Base-by-base conservation (phyloP, 2,113 vertebrate species). In the Austrofundulus limnaeus region DNA sequence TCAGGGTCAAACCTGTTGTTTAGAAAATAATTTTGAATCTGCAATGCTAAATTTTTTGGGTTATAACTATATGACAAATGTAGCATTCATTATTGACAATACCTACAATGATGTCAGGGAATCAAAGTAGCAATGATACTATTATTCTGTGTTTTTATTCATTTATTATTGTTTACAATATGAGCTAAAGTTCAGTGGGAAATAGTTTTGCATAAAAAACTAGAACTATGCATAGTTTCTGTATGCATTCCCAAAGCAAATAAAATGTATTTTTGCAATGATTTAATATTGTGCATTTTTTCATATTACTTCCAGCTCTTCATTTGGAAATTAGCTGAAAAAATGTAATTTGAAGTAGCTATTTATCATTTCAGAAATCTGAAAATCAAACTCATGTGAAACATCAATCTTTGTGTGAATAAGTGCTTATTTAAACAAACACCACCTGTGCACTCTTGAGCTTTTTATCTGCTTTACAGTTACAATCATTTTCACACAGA, bases 401-500 rank as follows among this genome's bases (percentile, higher is more conserved):
- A 85, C 39, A 77, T 83, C 58, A 70, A 38, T 61, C 13, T 66
- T 70, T 47, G 77, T 72, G 74, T 70, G 17, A 70, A 82, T n/a
- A 1, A 37, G 58, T 75, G 66, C 79, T 78, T 70, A 66, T 78
- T 83, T 74, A 58, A 72, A 81, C 68, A 70, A 46, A 58, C 50
- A 52, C 43, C 53, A 48, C 11, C 5, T 61, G 43, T 61, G 77
- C 74, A 70, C 41, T 46, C 56, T 51, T 13, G 48, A 53, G 65
- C 64, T 76, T 78, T 86, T 77, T 56, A 61, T 80, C 61, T 75
- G 57, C 55, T 80, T 80, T 58, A 65, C 76, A 80, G 72, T 89
- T 86, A 86, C 61, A 86, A 83, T 67, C 68, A 76, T 86, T 88
- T 85, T 78, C 57, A 78, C 77, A 71, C 52, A 58, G 46, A 64